Evolutionary conservation across 2,888 invertebrate genomes (phyloP).

Genomic region (Neoaliturus tenellus): DNA sequence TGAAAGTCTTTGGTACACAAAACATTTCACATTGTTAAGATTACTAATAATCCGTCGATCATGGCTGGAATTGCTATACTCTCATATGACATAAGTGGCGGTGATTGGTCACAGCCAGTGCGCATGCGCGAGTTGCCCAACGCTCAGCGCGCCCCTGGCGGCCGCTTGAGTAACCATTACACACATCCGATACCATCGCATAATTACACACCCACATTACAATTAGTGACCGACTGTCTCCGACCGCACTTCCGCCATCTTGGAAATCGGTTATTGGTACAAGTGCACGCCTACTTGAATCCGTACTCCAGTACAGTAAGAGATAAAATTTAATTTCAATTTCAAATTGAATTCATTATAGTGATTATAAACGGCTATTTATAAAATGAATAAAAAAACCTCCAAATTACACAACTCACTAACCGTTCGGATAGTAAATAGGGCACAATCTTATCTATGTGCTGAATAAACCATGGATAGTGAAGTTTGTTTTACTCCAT

Average conservation of each 20-base stretch:
- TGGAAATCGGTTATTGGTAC: neutral
- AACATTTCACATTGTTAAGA: neutral
- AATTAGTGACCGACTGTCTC: constrained; percentile 21
- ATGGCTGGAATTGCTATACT: neutral
- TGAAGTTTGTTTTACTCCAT: no score
- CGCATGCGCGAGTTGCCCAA: neutral
- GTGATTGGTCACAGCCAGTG: constrained; percentile 41
- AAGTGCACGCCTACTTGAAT: no score
- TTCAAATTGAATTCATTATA: no score
- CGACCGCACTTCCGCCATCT: neutral
- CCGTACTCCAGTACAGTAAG: no score
- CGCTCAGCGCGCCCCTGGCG: constrained; percentile 41
- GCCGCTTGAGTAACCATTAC: constrained; percentile 46
- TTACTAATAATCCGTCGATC: neutral
- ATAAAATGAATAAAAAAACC: no score
- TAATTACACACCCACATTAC: constrained; percentile 36
- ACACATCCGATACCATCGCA: constrained; percentile 49
- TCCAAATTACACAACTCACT: no score
- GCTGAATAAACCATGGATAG: no score
- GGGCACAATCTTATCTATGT: no score
- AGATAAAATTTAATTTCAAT: no score
- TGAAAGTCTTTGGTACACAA: neutral
- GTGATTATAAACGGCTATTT: no score
- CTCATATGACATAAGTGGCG: constrained; percentile 32
- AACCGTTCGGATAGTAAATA: no score